Percentiles rank a stretch among this genome's conserved stretches.
These are phyloP conservation scores for Eucera pruinosa DNA, from an alignment of 2,888 invertebrate genomes.

Conservation along the genomic window DNA sequence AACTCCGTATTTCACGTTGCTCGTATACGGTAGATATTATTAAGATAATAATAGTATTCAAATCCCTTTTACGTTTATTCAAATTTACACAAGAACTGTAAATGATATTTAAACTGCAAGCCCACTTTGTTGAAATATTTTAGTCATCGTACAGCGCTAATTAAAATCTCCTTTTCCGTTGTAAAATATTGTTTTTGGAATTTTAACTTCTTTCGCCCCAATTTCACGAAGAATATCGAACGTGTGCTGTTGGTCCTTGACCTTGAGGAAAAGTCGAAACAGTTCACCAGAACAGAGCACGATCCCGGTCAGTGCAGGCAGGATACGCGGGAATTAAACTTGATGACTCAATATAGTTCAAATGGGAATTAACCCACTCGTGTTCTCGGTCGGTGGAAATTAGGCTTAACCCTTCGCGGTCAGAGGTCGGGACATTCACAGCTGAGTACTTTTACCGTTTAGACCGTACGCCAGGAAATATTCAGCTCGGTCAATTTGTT, in stretches of 20 bases:
- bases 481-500: conserved; percentile 34
- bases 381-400: conserved; percentile 52
- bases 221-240: not conserved
- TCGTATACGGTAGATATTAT: too few relatives aligned
- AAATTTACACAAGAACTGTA: too few relatives aligned
- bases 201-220: not conserved
- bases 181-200: not conserved
- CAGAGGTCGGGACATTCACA: conserved; percentile 54
- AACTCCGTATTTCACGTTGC: too few relatives aligned
- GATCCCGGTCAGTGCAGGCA: conserved; percentile 29
- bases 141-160: too few relatives aligned
- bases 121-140: too few relatives aligned
- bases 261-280: conserved; percentile 30
- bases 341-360: conserved; percentile 59
- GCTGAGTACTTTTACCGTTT: conserved; percentile 49
- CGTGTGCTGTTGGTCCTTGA: conserved; percentile 25
- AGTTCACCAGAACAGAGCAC: conserved; percentile 23
- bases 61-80: too few relatives aligned
- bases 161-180: too few relatives aligned
- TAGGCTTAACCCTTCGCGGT: conserved; percentile 52
- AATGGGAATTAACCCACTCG: conserved; percentile 60
- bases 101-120: too few relatives aligned
- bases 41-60: too few relatives aligned
- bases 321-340: conserved; percentile 54
- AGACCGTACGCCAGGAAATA: conserved; percentile 35